Percentiles rank a stretch among this genome's conserved stretches.
phyloP scores from a whole-genome alignment of 1,140 invertebrate genomes.

The Chymomyza costata region DNA sequence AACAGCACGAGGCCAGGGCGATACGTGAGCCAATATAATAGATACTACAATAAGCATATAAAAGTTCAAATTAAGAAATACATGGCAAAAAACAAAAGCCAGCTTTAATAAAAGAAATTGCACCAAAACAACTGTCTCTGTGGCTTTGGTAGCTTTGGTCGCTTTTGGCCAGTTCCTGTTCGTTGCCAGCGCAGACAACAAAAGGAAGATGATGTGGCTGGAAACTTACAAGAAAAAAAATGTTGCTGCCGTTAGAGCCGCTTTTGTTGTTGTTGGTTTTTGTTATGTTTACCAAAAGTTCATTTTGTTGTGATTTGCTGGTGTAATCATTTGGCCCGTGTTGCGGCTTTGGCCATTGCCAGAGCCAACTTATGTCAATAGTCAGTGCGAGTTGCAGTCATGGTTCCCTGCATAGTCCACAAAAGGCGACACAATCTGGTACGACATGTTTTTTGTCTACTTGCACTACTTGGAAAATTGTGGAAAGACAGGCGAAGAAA shows the following conservation, averaged over 20 bases:
- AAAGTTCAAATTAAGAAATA: conserved; percentile 59
- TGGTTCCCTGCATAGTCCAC: no score
- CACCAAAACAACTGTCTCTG: conserved; percentile 6
- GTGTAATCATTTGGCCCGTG: conserved; percentile 43
- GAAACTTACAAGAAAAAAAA: no score
- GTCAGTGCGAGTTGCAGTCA: no score
- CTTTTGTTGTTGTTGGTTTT: no score
- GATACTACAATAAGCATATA: conserved; percentile 19
- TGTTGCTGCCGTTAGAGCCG: no score
- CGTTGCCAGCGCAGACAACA: conserved; percentile 35
- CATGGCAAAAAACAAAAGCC: conserved; percentile 34
- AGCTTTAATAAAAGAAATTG: conserved; percentile 45
- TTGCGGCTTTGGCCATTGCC: conserved; percentile 25
- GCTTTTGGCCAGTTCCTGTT: conserved; percentile 60
- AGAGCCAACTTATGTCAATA: conserved; percentile 55
- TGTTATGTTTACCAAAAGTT: conserved; percentile 15
- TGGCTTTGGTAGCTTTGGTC: no score
- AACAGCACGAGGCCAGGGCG: no score
- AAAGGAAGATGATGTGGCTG: conserved; percentile 58
- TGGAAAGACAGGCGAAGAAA: conserved; percentile 44
- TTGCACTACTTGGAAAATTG: conserved; percentile 27
- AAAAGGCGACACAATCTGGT: conserved; percentile 53
- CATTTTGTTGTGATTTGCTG: conserved; percentile 13
- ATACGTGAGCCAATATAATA: conserved; percentile 20
- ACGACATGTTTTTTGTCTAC: conserved; percentile 46